Evolutionary conservation across 2,113 vertebrate genomes (phyloP), one percentile per base, ranked within the genome.

Genomic region (Callopanchax toddi): DNA sequence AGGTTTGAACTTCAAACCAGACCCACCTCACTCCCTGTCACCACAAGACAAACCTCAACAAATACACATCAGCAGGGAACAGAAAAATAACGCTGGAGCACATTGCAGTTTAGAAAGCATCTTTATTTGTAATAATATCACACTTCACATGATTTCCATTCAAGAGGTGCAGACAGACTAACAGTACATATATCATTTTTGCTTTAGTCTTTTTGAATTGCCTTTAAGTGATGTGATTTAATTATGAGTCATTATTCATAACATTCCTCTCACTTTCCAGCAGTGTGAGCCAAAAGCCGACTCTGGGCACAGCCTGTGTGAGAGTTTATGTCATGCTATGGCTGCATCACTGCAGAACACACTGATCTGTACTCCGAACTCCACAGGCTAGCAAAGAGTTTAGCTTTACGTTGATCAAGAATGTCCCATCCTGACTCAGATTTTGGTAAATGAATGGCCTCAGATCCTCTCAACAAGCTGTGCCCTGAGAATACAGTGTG

Each of bases 241-340:
- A 44, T 17, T 60, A 39, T 71, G 74, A 79, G 79, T 71, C 1
- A 51, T 81, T 65, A 80, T 72, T 71, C 34, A 51, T 22, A 70
- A 83, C 74, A 65, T 80, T 90, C 79, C 86, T 91, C 90, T 89
- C 90, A 92, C 91, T 91, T 91, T 87, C 89, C 87, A 89, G 88
- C 89, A 91, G 91, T 88, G 88, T 84, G 88, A 90, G 89, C 86
- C 64, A 76, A 86, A 90, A 89, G 87, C 83, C 48, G 48, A 80
- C 76, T 43, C 51, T 16, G 74, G 85, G 85, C 83, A 87, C 71
- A 79, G 74, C 83, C 74, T 75, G 76, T 25, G 62, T n/a, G n/a
- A n/a, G n/a, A n/a, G n/a, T n/a, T n/a, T n/a, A n/a, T n/a, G n/a
- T n/a, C n/a, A n/a, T n/a, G n/a, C n/a, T n/a, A n/a, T n/a, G n/a